These are phyloP conservation scores for Ciconia nigra DNA, from an alignment of 2,797 vertebrate genomes.

Conservation along the genomic window DNA sequence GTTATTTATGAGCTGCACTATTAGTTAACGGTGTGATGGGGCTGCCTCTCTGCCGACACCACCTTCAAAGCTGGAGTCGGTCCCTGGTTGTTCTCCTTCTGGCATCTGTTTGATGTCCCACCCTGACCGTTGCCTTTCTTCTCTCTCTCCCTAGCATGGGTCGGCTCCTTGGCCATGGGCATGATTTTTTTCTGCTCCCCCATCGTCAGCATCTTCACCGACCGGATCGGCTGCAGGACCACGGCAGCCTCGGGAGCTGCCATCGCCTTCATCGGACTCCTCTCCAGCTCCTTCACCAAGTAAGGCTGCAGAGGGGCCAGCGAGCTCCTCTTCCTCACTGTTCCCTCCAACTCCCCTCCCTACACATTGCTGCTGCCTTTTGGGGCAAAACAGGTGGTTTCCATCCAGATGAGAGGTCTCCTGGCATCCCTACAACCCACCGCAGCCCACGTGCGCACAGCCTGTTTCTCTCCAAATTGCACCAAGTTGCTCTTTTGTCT, in stretches of 20 bases:
- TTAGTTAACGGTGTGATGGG: not conserved
- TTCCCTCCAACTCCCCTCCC: not conserved
- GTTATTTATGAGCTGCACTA: not conserved
- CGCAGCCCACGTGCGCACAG: accelerated
- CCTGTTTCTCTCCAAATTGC: not conserved
- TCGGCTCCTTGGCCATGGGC: slow-evolving; percentile 94
- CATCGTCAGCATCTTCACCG: slow-evolving; percentile 98
- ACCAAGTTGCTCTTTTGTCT: not conserved
- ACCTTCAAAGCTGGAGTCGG: not conserved
- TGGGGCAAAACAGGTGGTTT: not conserved
- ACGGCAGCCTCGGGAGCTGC: slow-evolving; percentile 89
- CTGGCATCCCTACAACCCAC: not conserved
- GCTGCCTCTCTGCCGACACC: not conserved
- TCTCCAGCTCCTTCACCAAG: slow-evolving; percentile 94
- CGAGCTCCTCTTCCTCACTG: not conserved
- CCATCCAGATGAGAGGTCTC: not conserved
- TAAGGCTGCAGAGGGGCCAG: slow-evolving; percentile 70
- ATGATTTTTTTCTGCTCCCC: slow-evolving; percentile 99
- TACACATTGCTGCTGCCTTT: not conserved
- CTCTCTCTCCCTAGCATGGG: slow-evolving; percentile 84
- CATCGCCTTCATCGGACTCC: slow-evolving; percentile 92
- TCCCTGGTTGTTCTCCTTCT: not conserved
- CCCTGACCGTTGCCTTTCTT: not conserved
- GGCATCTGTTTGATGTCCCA: not conserved
- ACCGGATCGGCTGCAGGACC: slow-evolving; percentile 92